Evolutionary conservation across 2,797 vertebrate genomes (phyloP).

Genomic region (Ispidina picta): DNA sequence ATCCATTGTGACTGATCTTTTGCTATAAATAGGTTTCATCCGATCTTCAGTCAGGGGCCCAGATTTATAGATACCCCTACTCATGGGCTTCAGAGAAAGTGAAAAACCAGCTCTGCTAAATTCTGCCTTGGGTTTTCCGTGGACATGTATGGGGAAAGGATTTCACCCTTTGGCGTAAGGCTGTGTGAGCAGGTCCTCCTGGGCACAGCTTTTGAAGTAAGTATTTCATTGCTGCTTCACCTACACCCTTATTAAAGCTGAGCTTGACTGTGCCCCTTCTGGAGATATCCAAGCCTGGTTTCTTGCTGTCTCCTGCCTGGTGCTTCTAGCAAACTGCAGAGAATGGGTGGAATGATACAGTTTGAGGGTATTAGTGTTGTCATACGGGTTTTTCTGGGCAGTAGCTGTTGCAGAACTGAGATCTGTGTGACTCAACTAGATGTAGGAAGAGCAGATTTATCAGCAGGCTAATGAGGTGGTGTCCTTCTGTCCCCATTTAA

Average conservation of each 20-base stretch:
- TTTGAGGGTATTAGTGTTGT: background rate
- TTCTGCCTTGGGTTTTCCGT: background rate
- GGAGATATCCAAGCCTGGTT: background rate
- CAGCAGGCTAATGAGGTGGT: too few relatives aligned
- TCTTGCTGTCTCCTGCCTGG: background rate
- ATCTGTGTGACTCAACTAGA: accelerated
- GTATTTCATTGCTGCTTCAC: background rate
- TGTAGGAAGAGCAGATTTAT: background rate
- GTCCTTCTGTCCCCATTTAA: background rate
- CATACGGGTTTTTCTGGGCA: accelerated
- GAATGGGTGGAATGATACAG: background rate
- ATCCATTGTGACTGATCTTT: too few relatives aligned
- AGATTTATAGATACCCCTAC: background rate
- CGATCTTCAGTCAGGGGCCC: too few relatives aligned
- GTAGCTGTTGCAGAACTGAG: background rate
- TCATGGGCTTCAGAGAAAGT: background rate
- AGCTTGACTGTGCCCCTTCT: background rate
- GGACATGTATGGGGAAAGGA: background rate
- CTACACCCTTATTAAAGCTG: background rate
- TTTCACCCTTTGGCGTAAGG: accelerated
- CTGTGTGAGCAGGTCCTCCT: background rate
- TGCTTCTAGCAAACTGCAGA: background rate
- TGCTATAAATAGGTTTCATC: accelerated
- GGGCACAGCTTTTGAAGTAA: background rate
- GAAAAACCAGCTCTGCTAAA: background rate